phyloP scores from a whole-genome alignment of 2,888 invertebrate species.

The Pegoplata infirma region DNA sequence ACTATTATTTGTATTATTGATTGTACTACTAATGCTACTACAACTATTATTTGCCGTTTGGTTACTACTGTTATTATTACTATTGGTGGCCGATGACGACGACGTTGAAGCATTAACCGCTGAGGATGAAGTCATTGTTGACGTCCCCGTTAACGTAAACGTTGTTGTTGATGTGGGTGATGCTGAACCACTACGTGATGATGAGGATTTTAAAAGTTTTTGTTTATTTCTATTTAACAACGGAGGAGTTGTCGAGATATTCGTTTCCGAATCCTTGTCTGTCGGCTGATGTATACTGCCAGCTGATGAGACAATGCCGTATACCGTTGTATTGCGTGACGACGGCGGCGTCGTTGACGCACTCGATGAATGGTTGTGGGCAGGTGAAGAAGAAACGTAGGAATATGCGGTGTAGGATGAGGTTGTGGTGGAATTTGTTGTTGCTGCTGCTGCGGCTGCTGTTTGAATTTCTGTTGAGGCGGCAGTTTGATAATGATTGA shows the following conservation, averaged over 20 bases:
- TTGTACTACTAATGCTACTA: constrained; percentile 73
- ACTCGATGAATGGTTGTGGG: constrained; percentile 63
- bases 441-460: constrained; percentile 62
- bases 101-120: constrained; percentile 56
- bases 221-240: constrained; percentile 57
- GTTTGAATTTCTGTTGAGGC: constrained; percentile 59
- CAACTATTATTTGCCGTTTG: constrained; percentile 65
- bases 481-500: constrained; percentile 60
- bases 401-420: constrained; percentile 66
- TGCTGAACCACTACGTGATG: constrained; percentile 59
- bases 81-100: constrained; percentile 66
- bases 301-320: constrained; percentile 55
- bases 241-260: constrained; percentile 53
- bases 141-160: constrained; percentile 70
- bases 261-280: constrained; percentile 65
- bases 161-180: constrained; percentile 59
- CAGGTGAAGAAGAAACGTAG: constrained; percentile 66
- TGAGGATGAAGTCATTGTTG: constrained; percentile 71
- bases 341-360: constrained; percentile 57
- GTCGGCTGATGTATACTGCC: constrained; percentile 70
- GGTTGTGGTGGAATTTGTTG: constrained; percentile 71
- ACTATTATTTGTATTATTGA: constrained; percentile 75
- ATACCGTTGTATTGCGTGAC: constrained; percentile 32
- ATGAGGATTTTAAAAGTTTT: constrained; percentile 57
- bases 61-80: constrained; percentile 64